These are phyloP conservation scores for Scytalopus superciliaris DNA, from an alignment of 2,113 vertebrate species.

Conservation along the genomic window DNA sequence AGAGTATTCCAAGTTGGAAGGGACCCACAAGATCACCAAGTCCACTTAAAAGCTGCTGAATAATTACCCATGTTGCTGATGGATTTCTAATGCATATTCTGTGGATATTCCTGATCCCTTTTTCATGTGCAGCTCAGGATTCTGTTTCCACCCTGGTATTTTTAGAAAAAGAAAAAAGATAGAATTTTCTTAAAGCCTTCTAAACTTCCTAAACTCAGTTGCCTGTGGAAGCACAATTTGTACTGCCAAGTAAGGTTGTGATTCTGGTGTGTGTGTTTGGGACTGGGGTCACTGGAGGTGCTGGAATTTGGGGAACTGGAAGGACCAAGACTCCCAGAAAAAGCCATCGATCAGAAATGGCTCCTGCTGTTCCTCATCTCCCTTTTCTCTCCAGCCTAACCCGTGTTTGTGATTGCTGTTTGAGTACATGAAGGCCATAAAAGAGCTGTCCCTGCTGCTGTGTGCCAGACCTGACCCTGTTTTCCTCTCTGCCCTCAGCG, in stretches of 20 bases:
- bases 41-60: neutral
- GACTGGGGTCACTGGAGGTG: neutral
- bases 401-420: neutral
- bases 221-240: neutral
- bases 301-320: neutral
- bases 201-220: neutral
- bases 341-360: neutral
- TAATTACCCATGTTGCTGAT: neutral
- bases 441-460: fast-evolving
- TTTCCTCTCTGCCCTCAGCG: slow-evolving; percentile 71
- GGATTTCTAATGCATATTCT: neutral
- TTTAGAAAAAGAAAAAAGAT: neutral
- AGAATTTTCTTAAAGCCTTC: neutral
- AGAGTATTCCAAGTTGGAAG: neutral
- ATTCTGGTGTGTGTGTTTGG: fast-evolving
- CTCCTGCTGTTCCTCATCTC: neutral
- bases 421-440: neutral
- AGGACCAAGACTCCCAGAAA: neutral
- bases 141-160: neutral
- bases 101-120: neutral
- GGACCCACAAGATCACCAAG: neutral
- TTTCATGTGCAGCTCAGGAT: neutral
- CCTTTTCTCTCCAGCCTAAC: neutral
- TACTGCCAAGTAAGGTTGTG: neutral
- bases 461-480: neutral